Conservation (phyloP, 2,888 invertebrate genomes). For the Meghimatium bilineatum region DNA sequence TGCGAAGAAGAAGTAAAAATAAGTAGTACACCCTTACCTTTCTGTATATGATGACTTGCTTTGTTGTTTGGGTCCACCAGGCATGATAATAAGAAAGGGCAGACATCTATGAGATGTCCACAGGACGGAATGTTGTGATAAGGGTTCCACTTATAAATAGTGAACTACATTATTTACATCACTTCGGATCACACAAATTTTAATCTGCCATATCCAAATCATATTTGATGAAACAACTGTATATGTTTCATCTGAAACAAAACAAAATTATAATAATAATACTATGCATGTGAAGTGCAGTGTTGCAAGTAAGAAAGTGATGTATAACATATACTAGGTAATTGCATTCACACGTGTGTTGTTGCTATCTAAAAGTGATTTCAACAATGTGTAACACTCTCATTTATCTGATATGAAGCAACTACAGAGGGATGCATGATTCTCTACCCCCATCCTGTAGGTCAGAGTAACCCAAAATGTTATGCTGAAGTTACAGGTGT, state of each 20-base stretch:
- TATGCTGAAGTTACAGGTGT: no score
- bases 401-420: no score
- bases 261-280: not conserved
- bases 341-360: no score
- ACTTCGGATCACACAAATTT: not conserved
- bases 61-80: conserved; percentile 54
- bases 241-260: not conserved
- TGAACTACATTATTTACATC: conserved; percentile 7
- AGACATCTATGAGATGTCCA: conserved; percentile 41
- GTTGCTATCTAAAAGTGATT: no score
- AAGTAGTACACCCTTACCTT: conserved; percentile 51
- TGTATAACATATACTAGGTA: no score
- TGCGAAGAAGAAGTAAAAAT: no score
- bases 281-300: no score
- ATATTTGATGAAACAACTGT: not conserved
- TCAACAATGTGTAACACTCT: no score
- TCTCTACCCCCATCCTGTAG: no score
- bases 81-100: conserved; percentile 52
- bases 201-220: not conserved
- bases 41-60: conserved; percentile 52
- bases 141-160: conserved; percentile 15
- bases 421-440: no score
- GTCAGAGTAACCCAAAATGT: no score
- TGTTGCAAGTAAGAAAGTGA: no score
- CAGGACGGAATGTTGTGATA: conserved; percentile 32